Evolutionary conservation across 92 coral and sea anemone genomes (phyloP).

Genomic region (Palythoa grandiflora): DNA sequence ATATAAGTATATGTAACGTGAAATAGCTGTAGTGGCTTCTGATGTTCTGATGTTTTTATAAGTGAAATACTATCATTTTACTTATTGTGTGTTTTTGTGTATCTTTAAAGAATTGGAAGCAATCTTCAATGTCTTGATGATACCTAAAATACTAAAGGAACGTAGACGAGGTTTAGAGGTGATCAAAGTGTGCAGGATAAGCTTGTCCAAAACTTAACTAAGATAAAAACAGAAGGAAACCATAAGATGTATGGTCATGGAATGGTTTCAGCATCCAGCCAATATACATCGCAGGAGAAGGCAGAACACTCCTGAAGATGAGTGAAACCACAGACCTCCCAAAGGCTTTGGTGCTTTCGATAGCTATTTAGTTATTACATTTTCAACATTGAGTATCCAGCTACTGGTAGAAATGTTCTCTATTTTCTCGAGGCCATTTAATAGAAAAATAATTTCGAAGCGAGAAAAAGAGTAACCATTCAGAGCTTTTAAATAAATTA

Average conservation of each 20-base stretch:
- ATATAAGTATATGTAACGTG: slow-evolving; percentile 2
- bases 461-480: slow-evolving; percentile 11
- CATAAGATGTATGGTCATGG: slow-evolving; percentile 13
- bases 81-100: not conserved
- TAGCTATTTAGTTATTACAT: slow-evolving; percentile 25
- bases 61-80: not conserved
- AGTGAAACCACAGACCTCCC: not conserved
- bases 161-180: not conserved
- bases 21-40: slow-evolving; percentile 3
- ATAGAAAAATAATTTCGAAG: slow-evolving; percentile 6
- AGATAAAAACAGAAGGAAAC: not conserved
- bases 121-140: not conserved
- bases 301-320: not conserved
- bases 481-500: slow-evolving; percentile 27
- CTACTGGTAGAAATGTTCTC: not conserved
- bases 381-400: slow-evolving; percentile 36
- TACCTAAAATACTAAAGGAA: not conserved
- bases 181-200: not conserved
- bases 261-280: slow-evolving; percentile 3
- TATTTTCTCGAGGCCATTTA: slow-evolving; percentile 9
- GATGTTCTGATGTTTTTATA: not conserved
- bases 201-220: not conserved
- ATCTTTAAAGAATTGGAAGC: not conserved
- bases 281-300: slow-evolving; percentile 56
- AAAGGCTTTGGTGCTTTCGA: not conserved